A percentile compares a stretch with the other conserved stretches of the same genome.
Conservation (phyloP, 2,888 invertebrate species). For the Eristalis arbustorum region DNA sequence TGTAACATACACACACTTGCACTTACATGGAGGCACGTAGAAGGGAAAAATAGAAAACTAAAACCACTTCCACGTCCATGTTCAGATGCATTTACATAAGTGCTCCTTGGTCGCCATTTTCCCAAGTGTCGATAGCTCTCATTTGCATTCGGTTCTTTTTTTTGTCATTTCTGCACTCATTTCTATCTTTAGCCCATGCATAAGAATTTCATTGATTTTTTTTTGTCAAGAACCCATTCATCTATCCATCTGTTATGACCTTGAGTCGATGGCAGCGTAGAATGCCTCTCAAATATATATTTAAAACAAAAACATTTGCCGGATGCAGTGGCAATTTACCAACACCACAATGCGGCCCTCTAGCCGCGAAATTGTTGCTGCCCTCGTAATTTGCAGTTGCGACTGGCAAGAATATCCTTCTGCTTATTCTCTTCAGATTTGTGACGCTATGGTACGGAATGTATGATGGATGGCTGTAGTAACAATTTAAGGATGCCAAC, state of each 20-base stretch:
- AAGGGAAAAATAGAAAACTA: neutral
- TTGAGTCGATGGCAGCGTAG: slow-evolving; percentile 51
- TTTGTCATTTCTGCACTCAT: slow-evolving; percentile 7
- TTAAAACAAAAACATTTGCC: neutral
- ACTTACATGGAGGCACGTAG: neutral
- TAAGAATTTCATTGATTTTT: slow-evolving; percentile 55
- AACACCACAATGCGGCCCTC: slow-evolving; percentile 8
- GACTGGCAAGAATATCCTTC: slow-evolving; percentile 41
- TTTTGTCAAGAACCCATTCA: slow-evolving; percentile 49
- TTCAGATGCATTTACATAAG: neutral
- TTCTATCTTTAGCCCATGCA: slow-evolving; percentile 54
- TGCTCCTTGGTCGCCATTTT: slow-evolving; percentile 10
- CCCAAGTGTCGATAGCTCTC: slow-evolving; percentile 48
- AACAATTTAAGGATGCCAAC: slow-evolving; percentile 55
- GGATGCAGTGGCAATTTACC: slow-evolving; percentile 32
- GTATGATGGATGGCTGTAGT: slow-evolving; percentile 54
- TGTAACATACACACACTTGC: neutral
- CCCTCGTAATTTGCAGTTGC: slow-evolving; percentile 50
- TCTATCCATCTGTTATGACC: slow-evolving; percentile 60
- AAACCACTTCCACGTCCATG: neutral
- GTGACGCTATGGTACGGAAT: slow-evolving; percentile 42
- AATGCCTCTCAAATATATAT: slow-evolving; percentile 25
- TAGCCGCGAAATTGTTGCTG: slow-evolving; percentile 42
- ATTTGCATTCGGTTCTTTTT: slow-evolving; percentile 22
- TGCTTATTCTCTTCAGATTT: slow-evolving; percentile 49